Evolutionary conservation across 2,888 invertebrate species (phyloP), one percentile per base, ranked within the genome.

Genomic region (Heteromyza rotundicornis): DNA sequence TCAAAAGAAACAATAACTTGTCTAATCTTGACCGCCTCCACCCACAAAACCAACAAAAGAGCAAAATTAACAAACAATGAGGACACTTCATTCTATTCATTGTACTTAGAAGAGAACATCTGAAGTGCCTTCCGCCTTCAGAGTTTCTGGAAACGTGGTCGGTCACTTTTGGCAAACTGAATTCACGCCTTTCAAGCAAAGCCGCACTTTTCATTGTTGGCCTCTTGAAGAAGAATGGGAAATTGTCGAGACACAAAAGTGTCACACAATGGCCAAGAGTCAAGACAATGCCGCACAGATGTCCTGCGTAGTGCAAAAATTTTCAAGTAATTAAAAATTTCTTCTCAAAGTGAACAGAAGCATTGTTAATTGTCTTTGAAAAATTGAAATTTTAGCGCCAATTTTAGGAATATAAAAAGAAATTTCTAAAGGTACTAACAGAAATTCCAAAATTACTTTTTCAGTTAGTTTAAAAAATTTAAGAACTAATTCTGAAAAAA

Each of bases 41-140:
- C 17, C 47, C 19, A 47, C 47, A 20, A 52, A 52, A 52, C 24
- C 12, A 24, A 52, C 22, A 51, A 51, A 51, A 19, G 51, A 3
- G 20, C 51, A 51, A 51, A 12, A 51, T 2, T 12, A 19, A 12
- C 24, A 24, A 19, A 32, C 27, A 20, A 52, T n/a, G 14, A n/a
- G 12, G 27, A 7, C 32, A 32, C 24, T 52, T 24, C 12, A 52
- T 3, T 17, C 23, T 51, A 19, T 3, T 3, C 52, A 32, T 32
- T 22, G 52, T 17, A 5, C 52, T 8, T 17, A 22, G n/a, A 52
- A 52, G 17, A 22, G 23, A 52, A 52, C 47, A 47, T 47, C 47
- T 19, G 20, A 47, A 20, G 20, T 47, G 20, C 40, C n/a, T 40
- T 40, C 40, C 40, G 40, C 40, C 2, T 17, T 19, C n/a, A n/a